Base-by-base conservation (phyloP, 2,888 invertebrate genomes). In the Zelleria hepariella region DNA sequence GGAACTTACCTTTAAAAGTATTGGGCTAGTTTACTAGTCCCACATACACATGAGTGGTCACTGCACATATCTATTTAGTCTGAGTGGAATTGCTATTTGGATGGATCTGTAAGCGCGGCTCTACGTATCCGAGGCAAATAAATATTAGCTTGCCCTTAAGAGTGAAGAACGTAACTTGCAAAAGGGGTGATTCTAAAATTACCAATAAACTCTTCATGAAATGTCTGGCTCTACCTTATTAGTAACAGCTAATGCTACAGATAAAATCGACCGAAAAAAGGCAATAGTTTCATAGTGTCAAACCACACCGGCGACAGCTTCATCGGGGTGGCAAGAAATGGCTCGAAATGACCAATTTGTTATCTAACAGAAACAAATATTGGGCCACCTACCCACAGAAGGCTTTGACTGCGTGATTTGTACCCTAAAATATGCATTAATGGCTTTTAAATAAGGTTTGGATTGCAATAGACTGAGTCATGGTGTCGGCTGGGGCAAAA, bases 301-400 rank as follows among this genome's bases (percentile, higher is more conserved):
- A 57, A 27, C 26, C 27, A 6, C 68, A 66, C 62, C 66, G 62
- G 64, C 67, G 67, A 77, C 72, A 65, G 68, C 77, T 77, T 77
- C 77, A 77, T 78, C 76, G 78, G 80, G 67, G 79, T n/a, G n/a
- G n/a, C n/a, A n/a, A n/a, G n/a, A n/a, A n/a, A 80, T 77, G n/a
- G 58, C 32, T 74, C 70, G 75, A 68, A 68, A 76, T 72, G 74
- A 77, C 76, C 80, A 78, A 86, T 85, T 81, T 85, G 81, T 83
- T 83, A 83, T 81, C 78, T 74, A 73, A 72, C 74, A 73, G 75
- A 80, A 82, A 86, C 82, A 83, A 84, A 83, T 80, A 79, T 72
- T 69, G 75, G 84, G 71, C 85, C 85, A 86, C 85, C 86, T 77
- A 77, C 85, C 86, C 76, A 77, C 75, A 75, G 59, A 69, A 42